A percentile compares a stretch with the other conserved stretches of the same genome.
Evolutionary conservation across 2,797 vertebrate genomes (phyloP).

Genomic region (Cryptoblepharus egeriae): DNA sequence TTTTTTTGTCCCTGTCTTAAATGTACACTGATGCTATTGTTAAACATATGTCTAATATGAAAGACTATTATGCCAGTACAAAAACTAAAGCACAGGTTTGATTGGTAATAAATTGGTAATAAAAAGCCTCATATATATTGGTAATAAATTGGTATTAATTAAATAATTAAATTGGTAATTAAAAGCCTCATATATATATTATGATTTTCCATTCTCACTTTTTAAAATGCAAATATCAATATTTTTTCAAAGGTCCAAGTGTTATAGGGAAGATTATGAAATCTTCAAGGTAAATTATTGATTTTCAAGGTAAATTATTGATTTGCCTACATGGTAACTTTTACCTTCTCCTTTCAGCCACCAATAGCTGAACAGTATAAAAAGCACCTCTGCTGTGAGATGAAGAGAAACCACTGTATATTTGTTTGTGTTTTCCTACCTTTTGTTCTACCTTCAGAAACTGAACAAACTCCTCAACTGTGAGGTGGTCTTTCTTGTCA

Average conservation of each 20-base stretch:
- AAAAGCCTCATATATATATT: no score
- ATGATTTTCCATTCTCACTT: neutral
- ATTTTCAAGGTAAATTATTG: neutral
- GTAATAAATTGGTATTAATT: no score
- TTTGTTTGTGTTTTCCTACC: constrained; percentile 65
- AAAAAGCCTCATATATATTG: neutral
- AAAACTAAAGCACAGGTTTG: neutral
- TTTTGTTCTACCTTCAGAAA: constrained; percentile 93
- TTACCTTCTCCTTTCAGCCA: neutral
- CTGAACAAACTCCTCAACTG: constrained; percentile 88
- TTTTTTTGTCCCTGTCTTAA: neutral
- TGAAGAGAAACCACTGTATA: neutral
- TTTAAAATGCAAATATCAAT: neutral
- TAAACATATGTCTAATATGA: neutral
- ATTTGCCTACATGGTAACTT: neutral
- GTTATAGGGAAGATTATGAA: neutral
- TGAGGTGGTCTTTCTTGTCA: constrained; percentile 95
- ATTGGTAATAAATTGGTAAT: neutral
- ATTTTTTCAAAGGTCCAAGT: neutral
- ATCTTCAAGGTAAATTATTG: neutral
- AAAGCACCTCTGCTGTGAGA: neutral
- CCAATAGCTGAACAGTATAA: neutral
- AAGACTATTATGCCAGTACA: neutral
- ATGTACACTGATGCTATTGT: neutral
- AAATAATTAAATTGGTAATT: no score